These are phyloP conservation scores for Nomada ferruginata DNA, from an alignment of 2,888 invertebrate species.

Conservation along the genomic window DNA sequence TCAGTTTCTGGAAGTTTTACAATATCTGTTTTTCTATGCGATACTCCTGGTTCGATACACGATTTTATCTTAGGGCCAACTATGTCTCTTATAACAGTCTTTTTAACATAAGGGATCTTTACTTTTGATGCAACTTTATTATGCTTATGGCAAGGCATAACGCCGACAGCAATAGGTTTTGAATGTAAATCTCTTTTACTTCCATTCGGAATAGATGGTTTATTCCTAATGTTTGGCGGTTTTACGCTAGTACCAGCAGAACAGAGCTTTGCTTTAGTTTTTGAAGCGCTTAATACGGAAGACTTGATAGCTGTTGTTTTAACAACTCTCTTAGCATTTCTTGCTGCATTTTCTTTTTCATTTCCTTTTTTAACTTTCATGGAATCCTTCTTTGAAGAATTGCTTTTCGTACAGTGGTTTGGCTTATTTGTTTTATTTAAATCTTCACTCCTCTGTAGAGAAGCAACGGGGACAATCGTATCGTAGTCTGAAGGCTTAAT, in stretches of 20 bases:
- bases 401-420: neutral
- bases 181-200: slow-evolving; percentile 18
- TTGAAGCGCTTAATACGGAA: neutral
- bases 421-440: slow-evolving; percentile 5
- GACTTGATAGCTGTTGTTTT: neutral
- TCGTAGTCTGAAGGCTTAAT: neutral
- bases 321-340: neutral
- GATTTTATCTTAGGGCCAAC: slow-evolving; percentile 55
- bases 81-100: slow-evolving; percentile 61
- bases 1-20: neutral
- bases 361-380: slow-evolving; percentile 45
- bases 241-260: slow-evolving; percentile 4
- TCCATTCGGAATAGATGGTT: neutral
- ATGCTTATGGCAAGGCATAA: slow-evolving; percentile 60
- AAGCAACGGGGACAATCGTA: neutral
- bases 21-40: neutral
- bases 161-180: slow-evolving; percentile 33
- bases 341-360: slow-evolving; percentile 62
- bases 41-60: slow-evolving; percentile 66
- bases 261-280: slow-evolving; percentile 10
- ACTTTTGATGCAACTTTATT: slow-evolving; percentile 28
- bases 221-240: neutral
- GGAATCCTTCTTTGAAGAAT: neutral
- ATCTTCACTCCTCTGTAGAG: neutral
- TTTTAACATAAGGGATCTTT: slow-evolving; percentile 60